Evolutionary conservation across 1,140 invertebrate species (phyloP).

Genomic region (Tetramorium simillimum): DNA sequence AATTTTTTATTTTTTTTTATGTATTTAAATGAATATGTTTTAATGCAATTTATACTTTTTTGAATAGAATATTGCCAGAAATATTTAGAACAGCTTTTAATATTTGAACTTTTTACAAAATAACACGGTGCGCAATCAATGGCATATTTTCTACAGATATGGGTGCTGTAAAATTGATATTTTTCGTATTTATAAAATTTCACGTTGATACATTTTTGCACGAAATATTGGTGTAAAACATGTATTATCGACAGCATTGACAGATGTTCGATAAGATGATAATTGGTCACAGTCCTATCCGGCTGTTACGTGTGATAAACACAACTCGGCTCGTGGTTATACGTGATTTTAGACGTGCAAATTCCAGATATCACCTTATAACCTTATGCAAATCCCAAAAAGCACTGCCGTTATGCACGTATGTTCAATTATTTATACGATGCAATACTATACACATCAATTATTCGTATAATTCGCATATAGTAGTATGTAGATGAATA

Average conservation of each 20-base stretch:
- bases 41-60: not conserved
- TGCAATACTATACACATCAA: not conserved
- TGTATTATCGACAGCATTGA: not conserved
- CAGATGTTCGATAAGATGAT: constrained; percentile 13
- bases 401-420: not conserved
- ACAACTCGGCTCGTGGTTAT: not conserved
- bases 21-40: not conserved
- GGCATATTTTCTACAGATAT: not conserved
- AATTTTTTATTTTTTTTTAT: not conserved
- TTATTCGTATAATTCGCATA: not conserved
- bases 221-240: not conserved
- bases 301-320: constrained; percentile 25
- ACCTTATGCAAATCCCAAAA: not conserved
- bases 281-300: not conserved
- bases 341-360: constrained; percentile 26
- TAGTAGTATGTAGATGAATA: too few species aligned
- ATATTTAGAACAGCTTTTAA: not conserved
- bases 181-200: constrained; percentile 10
- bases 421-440: not conserved
- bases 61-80: not conserved
- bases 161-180: not conserved
- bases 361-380: not conserved
- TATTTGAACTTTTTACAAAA: not conserved
- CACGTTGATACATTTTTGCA: constrained; percentile 35
- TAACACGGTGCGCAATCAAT: not conserved